Percentiles rank a stretch among this genome's conserved stretches.
These are phyloP conservation scores for Tortricodes alternella DNA, from an alignment of 2,888 invertebrate species.

Conservation along the genomic window DNA sequence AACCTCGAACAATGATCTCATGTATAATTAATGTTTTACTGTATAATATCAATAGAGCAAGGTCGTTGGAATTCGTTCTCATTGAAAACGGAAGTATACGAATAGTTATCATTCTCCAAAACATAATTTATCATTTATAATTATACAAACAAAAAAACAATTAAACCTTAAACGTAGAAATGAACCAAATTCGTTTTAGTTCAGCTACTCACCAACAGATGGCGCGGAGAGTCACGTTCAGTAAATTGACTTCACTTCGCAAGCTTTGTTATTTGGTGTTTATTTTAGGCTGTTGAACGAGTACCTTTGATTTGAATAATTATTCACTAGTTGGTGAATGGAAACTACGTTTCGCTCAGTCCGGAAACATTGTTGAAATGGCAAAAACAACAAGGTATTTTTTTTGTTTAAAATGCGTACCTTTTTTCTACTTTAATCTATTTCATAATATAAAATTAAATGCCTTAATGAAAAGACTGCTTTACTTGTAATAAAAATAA, in stretches of 20 bases:
- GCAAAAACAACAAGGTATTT: not conserved
- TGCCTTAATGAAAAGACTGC: no score
- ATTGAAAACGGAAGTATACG: conserved; percentile 39
- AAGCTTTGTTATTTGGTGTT: conserved; percentile 65
- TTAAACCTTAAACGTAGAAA: conserved; percentile 33
- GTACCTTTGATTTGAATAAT: conserved; percentile 57
- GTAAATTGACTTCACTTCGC: conserved; percentile 8
- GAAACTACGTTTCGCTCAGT: conserved; percentile 25
- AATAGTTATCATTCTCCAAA: conserved; percentile 23
- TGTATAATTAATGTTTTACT: conserved; percentile 59
- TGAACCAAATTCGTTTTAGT: conserved; percentile 48
- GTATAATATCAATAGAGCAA: conserved; percentile 79
- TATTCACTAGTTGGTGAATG: conserved; percentile 38
- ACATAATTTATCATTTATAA: conserved; percentile 12
- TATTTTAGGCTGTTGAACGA: conserved; percentile 51
- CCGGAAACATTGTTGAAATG: conserved; percentile 6
- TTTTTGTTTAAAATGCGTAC: not conserved
- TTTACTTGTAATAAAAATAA: no score
- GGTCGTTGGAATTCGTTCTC: conserved; percentile 76
- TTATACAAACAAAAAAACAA: conserved; percentile 9
- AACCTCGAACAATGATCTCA: conserved; percentile 58
- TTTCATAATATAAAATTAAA: no score
- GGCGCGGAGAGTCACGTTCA: conserved; percentile 50
- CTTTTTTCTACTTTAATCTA: not conserved
- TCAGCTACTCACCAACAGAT: conserved; percentile 69